Evolutionary conservation across 2,113 vertebrate species (phyloP).

Genomic region (Talpa occidentalis): DNA sequence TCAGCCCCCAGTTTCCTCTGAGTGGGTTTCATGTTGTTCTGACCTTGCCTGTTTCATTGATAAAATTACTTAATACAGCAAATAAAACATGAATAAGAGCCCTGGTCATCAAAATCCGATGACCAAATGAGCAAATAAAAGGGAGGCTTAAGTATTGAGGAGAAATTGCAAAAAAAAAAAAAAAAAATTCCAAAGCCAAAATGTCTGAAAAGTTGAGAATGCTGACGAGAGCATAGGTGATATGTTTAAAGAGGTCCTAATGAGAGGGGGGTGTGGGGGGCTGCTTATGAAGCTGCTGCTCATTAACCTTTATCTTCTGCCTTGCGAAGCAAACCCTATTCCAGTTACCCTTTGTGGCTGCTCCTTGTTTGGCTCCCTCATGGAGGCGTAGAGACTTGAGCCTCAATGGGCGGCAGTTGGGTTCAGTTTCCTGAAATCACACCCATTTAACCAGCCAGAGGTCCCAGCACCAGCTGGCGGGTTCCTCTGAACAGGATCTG

Average conservation of each 20-base stretch:
- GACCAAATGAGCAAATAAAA: not conserved
- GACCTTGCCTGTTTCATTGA: not conserved
- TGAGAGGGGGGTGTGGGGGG: no score
- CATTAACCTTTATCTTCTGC: fast-evolving
- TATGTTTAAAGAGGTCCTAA: not conserved
- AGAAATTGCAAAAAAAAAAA: not conserved
- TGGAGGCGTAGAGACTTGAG: not conserved
- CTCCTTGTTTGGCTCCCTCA: not conserved
- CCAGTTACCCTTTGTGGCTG: not conserved
- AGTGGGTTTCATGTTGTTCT: not conserved
- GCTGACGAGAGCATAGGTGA: not conserved
- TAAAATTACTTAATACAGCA: not conserved
- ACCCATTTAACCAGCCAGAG: not conserved
- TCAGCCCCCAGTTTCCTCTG: not conserved
- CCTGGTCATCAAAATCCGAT: not conserved
- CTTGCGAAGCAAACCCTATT: not conserved
- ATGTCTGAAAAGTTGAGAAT: not conserved
- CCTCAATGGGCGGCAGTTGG: not conserved
- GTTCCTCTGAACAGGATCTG: not conserved
- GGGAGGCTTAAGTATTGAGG: not conserved
- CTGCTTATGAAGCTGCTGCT: not conserved
- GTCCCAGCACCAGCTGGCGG: not conserved
- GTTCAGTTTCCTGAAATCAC: not conserved
- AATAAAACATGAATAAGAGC: not conserved
- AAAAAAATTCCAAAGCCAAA: no score